Evolutionary conservation across 2,797 vertebrate species (phyloP).

Genomic region (Cottoperca gobio): DNA sequence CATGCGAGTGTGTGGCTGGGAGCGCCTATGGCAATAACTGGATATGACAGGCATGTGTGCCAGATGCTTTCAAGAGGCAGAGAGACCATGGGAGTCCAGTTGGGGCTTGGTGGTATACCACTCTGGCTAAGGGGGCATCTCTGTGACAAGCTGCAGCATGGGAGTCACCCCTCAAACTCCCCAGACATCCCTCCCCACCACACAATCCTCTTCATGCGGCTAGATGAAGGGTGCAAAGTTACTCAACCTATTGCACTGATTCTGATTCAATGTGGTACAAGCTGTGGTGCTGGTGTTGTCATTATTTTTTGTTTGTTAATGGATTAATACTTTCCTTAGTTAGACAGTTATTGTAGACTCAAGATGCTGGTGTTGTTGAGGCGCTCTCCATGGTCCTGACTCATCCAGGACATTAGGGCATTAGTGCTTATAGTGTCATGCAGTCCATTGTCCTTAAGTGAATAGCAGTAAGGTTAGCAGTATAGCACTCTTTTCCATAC

Average conservation of each 20-base stretch:
- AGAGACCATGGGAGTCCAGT: background rate
- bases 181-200: too few species aligned
- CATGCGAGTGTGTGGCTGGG: background rate
- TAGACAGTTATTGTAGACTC: background rate
- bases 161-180: background rate
- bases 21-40: background rate
- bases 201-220: background rate
- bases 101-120: background rate
- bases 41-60: background rate
- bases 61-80: background rate
- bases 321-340: background rate
- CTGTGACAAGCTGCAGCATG: background rate
- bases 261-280: too few species aligned
- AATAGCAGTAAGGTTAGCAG: background rate
- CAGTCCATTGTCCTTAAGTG: constrained; percentile 49
- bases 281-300: background rate
- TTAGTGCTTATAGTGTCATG: background rate
- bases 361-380: too few species aligned
- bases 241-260: too few species aligned
- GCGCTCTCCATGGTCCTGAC: constrained; percentile 7
- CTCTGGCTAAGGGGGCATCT: background rate
- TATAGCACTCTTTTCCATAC: background rate
- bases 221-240: too few species aligned
- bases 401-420: background rate
- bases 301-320: background rate